Percentiles rank a stretch among this genome's conserved stretches.
These are phyloP conservation scores for Lepidurus apus DNA, from an alignment of 1,140 invertebrate genomes.

Conservation along the genomic window DNA sequence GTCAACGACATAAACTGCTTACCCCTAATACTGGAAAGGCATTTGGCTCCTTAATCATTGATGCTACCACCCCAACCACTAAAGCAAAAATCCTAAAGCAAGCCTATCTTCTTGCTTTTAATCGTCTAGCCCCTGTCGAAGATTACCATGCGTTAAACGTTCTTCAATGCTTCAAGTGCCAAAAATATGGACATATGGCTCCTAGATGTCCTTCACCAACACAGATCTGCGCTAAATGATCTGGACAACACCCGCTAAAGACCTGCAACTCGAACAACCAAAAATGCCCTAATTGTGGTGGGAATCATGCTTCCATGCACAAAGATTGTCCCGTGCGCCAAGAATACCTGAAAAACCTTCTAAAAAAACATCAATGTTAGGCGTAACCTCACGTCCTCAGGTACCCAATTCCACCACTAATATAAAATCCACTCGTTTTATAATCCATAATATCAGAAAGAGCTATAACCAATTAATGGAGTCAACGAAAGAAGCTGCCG, in stretches of 20 bases:
- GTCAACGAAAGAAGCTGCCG: neutral
- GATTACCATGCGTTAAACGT: too few relatives aligned
- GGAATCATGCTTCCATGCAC: neutral
- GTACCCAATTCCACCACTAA: neutral
- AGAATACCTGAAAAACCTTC: slow-evolving; percentile 6
- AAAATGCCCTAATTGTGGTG: neutral
- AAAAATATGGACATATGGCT: neutral
- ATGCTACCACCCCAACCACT: neutral
- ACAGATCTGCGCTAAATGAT: neutral
- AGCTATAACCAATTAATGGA: neutral
- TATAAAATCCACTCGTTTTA: neutral
- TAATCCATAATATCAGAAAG: neutral
- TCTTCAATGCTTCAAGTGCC: neutral
- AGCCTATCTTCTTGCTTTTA: neutral
- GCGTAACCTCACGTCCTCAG: neutral
- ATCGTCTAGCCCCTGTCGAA: neutral
- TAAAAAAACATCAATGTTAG: neutral
- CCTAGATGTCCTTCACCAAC: neutral
- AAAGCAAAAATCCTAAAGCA: neutral
- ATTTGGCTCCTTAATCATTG: neutral
- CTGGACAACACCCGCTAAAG: neutral
- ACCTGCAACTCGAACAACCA: neutral
- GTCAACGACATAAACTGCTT: neutral
- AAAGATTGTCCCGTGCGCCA: neutral
- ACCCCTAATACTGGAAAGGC: neutral